Base-by-base conservation (phyloP, 2,113 vertebrate species). In the Mirounga angustirostris region DNA sequence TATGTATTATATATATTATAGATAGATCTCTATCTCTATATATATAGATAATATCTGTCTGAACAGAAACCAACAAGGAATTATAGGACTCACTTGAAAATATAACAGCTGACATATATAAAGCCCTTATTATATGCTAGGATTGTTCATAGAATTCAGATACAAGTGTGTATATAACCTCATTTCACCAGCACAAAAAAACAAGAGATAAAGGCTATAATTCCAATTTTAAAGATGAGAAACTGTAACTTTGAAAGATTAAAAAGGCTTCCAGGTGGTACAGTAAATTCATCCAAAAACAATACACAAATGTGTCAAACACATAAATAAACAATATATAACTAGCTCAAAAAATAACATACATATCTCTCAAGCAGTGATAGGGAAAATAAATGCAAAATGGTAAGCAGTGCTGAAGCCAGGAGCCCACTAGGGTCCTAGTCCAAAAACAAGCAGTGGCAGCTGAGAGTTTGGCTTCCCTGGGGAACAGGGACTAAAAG, bases 141-240 rank as follows among this genome's bases (percentile, higher is more conserved):
- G 24, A 92, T 19, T 82, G 56, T 89, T 73, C 24, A 94, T 67
- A 86, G 30, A 74, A 90, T 87, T 46, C 93, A 89, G 11, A 58
- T 79, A 79, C 30, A 52, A 67, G 26, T 59, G 28, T 54, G 28
- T 63, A 56, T 67, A 79, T 87, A 63, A 92, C 54, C 14, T 89
- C 78, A 94, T 26, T 89, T 92, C 67, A 79, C 43, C 15, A 83
- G 50, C 40, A 88, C 65, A 88, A 76, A 87, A 85, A 59, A 92
- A 89, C 22, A 81, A 91, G 10, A 95, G 26, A 78, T 13, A 79
- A 7, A 18, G 46, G n/a, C 15, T 89, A 40, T 46, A 79, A 74
- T 80, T 79, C 16, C 74, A 65, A 83, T 74, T 96, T 73, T 96
- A 79, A 86, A 97, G 78, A 91, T 82, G 56, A 85, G 46, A 97